Percentiles rank a stretch among this genome's conserved stretches.
Evolutionary conservation across 2,113 vertebrate genomes (phyloP).

Genomic region (Ploceus nigricollis): DNA sequence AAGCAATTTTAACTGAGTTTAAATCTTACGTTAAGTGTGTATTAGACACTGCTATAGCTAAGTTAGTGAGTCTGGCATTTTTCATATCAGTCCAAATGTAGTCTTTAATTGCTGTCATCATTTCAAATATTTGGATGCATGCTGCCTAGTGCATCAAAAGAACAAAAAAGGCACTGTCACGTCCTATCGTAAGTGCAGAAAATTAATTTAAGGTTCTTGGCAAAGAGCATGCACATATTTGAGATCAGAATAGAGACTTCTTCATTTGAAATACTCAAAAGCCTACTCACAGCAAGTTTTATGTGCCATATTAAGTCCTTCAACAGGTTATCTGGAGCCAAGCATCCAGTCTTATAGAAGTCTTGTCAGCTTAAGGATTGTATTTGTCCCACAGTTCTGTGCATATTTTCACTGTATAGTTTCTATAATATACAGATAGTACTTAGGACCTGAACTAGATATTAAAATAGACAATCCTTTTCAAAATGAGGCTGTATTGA

Average conservation of each 20-base stretch:
- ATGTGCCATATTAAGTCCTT: neutral
- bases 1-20: conserved; percentile 23
- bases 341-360: neutral
- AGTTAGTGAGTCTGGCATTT: neutral
- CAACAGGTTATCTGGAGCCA: neutral
- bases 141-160: neutral
- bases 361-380: neutral
- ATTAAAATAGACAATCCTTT: neutral
- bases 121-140: conserved; percentile 4
- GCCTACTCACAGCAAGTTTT: neutral
- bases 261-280: neutral
- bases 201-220: neutral
- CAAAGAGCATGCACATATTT: neutral
- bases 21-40: neutral
- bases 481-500: neutral
- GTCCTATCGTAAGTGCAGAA: neutral
- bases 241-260: neutral
- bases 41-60: neutral
- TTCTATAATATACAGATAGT: neutral
- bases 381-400: neutral
- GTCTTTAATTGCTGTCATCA: neutral
- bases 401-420: neutral
- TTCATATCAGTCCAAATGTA: neutral
- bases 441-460: neutral
- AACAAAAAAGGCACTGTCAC: neutral